Evolutionary conservation across 2,888 invertebrate genomes (phyloP).

Genomic region (Falcaria lacertinaria): DNA sequence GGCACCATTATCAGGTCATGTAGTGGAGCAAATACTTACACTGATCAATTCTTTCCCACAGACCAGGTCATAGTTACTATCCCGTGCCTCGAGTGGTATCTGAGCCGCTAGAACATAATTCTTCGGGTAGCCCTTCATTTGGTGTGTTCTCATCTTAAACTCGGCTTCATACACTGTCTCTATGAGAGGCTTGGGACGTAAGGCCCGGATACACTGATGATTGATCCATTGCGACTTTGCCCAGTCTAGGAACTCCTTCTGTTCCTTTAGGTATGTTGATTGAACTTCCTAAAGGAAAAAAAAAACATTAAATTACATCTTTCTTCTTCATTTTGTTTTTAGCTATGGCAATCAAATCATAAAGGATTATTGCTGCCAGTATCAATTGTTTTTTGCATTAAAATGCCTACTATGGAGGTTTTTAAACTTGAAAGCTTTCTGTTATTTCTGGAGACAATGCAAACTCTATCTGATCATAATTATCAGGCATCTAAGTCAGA

Average conservation of each 20-base stretch:
- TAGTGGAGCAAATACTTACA: conserved; percentile 34
- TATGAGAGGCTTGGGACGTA: conserved; percentile 49
- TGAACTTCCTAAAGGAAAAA: conserved; percentile 53
- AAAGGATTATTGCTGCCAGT: too few species aligned
- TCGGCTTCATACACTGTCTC: conserved; percentile 58
- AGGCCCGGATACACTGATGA: conserved; percentile 46
- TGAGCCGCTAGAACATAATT: conserved; percentile 51
- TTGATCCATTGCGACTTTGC: conserved; percentile 50
- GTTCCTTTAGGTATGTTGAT: conserved; percentile 48
- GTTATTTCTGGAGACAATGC: too few species aligned
- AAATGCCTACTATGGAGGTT: too few species aligned
- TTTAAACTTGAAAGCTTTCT: too few species aligned
- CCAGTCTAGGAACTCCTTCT: conserved; percentile 59
- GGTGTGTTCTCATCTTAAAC: conserved; percentile 38
- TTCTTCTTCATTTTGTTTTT: too few species aligned
- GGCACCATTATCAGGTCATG: too few species aligned
- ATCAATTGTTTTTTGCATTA: too few species aligned
- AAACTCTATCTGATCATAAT: too few species aligned
- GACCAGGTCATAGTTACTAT: conserved; percentile 29
- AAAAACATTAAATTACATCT: too few species aligned
- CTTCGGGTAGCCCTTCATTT: conserved; percentile 43
- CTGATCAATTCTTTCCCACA: conserved; percentile 38
- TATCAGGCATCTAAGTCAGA: too few species aligned
- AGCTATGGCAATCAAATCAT: too few species aligned
- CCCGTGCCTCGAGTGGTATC: conserved; percentile 38